Evolutionary conservation across 2,113 vertebrate genomes (phyloP).

Genomic region (Ploceus nigricollis): DNA sequence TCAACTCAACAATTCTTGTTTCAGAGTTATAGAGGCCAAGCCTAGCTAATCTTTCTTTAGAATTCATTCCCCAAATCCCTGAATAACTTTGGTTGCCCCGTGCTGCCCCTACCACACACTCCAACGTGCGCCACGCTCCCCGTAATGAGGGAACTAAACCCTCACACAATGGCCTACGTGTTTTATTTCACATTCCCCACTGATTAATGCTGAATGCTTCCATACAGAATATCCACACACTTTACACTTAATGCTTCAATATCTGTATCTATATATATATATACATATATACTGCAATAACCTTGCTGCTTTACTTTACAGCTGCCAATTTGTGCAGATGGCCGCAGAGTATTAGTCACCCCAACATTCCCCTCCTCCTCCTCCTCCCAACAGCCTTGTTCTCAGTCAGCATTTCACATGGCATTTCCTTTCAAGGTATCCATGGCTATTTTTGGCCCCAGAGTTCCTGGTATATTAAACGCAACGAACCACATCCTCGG

Average conservation of each 20-base stretch:
- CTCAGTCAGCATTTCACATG: constrained; percentile 37
- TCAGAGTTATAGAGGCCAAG: constrained; percentile 38
- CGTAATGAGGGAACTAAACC: constrained; percentile 14
- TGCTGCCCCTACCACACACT: constrained; percentile 2
- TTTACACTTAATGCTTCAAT: constrained; percentile 9
- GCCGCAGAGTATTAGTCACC: constrained; percentile 28
- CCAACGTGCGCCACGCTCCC: neutral
- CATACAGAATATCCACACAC: neutral
- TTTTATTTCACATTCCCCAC: neutral
- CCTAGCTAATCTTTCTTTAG: constrained; percentile 48
- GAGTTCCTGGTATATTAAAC: constrained; percentile 24
- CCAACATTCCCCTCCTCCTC: constrained; percentile 7
- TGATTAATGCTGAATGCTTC: constrained; percentile 30
- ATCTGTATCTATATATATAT: neutral
- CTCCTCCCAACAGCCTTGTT: constrained; percentile 29
- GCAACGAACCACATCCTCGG: constrained; percentile 34
- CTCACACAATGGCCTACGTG: constrained; percentile 30
- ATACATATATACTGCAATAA: neutral
- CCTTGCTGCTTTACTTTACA: constrained; percentile 31
- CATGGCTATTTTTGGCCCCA: constrained; percentile 33
- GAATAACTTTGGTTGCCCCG: constrained; percentile 34
- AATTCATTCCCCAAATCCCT: constrained; percentile 54
- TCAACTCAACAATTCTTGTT: constrained; percentile 35
- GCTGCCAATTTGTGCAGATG: constrained; percentile 55
- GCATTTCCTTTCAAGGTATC: constrained; percentile 68